Conservation (phyloP, 2,888 invertebrate species). For the Mythimna ferrago region DNA sequence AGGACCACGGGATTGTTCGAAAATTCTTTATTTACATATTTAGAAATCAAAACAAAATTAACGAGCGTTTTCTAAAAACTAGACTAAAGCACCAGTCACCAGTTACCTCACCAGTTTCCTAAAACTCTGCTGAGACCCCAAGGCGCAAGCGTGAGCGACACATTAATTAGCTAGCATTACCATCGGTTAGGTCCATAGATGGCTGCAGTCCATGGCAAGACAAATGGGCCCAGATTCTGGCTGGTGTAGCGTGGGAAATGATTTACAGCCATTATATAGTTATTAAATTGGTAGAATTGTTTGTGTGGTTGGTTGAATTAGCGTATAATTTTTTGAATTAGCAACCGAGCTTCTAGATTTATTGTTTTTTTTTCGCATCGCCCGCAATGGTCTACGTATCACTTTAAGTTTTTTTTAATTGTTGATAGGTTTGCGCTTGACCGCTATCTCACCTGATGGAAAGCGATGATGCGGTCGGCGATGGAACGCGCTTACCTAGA, state of each 20-base stretch:
- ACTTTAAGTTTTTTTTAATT: no score
- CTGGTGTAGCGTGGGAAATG: conserved; percentile 82
- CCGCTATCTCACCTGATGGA: no score
- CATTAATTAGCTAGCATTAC: conserved; percentile 67
- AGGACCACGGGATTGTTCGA: no score
- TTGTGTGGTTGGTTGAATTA: conserved; percentile 19
- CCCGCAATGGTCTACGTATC: no score
- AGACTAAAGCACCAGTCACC: conserved; percentile 27
- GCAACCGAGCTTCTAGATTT: neutral
- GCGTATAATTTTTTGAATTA: neutral
- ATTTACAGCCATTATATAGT: conserved; percentile 67
- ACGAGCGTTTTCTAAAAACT: conserved; percentile 20
- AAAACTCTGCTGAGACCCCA: conserved; percentile 38
- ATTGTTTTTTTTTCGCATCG: neutral
- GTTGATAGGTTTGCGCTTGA: no score
- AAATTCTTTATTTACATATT: no score
- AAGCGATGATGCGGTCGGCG: no score
- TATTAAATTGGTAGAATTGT: conserved; percentile 51
- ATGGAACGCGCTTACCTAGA: no score
- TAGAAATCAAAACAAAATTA: neutral
- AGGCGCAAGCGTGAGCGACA: conserved; percentile 66
- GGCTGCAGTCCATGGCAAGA: conserved; percentile 70
- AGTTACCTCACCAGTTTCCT: conserved; percentile 30
- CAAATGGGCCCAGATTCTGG: conserved; percentile 69
- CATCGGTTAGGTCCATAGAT: conserved; percentile 74